Percentiles rank a stretch among this genome's conserved stretches.
Conservation (phyloP, 2,113 vertebrate species). For the Egretta garzetta region DNA sequence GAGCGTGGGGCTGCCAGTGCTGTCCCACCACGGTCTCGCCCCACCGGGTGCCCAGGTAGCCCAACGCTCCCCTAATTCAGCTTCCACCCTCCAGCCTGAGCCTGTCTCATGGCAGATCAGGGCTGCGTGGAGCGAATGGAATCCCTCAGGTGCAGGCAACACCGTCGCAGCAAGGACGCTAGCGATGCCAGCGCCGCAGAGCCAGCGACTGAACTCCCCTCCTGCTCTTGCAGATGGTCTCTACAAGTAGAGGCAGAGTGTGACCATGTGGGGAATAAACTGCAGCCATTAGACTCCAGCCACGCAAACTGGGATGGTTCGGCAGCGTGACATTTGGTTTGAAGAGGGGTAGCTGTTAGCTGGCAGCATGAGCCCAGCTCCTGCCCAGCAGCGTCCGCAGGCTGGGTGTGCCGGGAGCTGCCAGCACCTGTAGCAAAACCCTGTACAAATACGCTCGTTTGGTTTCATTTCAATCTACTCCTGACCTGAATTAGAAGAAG, state of each 20-base stretch:
- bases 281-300: slow-evolving; percentile 43
- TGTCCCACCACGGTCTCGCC: fast-evolving
- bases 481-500: not conserved
- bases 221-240: slow-evolving; percentile 19
- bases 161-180: not conserved
- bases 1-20: not conserved
- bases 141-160: not conserved
- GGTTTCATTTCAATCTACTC: not conserved
- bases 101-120: not conserved
- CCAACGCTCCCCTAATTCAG: not conserved
- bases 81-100: not conserved
- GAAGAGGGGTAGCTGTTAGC: not conserved
- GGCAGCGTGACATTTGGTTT: not conserved
- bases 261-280: slow-evolving; percentile 40
- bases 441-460: fast-evolving
- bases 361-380: not conserved
- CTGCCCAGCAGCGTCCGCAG: not conserved
- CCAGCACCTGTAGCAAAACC: not conserved
- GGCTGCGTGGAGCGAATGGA: not conserved
- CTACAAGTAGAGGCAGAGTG: not conserved
- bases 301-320: fast-evolving
- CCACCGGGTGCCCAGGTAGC: fast-evolving
- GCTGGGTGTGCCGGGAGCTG: not conserved
- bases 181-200: fast-evolving
- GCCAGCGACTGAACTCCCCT: not conserved